Evolutionary conservation across 1,140 invertebrate species (phyloP), one percentile per base, ranked within the genome.

Genomic region (Diachasma alloeum): DNA sequence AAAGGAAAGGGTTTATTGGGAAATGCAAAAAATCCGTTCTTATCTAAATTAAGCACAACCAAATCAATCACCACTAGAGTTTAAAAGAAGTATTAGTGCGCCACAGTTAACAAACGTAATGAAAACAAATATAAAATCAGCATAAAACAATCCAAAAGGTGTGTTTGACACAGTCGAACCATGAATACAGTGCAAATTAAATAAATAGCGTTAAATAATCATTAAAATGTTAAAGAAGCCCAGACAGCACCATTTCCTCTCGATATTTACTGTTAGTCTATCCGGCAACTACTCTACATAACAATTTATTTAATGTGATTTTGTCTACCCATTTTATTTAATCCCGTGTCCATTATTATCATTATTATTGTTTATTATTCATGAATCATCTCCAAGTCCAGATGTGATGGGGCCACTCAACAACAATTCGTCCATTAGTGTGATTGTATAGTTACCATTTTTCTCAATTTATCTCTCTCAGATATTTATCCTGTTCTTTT

Each of bases 391-490:
- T 68, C 66, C 66, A 68, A 31, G n/a, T 68, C 67, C 69, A 24
- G 75, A 72, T 76, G 56, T 37, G 37, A 72, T 39, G 53, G 4
- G 19, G 59, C 59, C 76, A 78, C 67, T 73, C 68, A 66, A 46
- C 56, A 71, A 26, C 56, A 73, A 74, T 42, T 71, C 75, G 44
- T 76, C 75, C 73, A 74, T 46, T 75, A 19, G 26, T 75, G 13
- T 71, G 42, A 56, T 67, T 63, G 56, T 44, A 87, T 87, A 87
- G 86, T 88, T 88, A 88, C 87, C 87, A 83, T 81, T 80, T 81
- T 78, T 79, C 63, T 19, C 39, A 22, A n/a, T 69, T 17, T 69
- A 39, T 44, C 26, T 70, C 17, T 69, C 63, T 36, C 63, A 26
- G 26, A 9, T 68, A 68, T 66, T 72, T 44, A 39, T 37, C 71